These are phyloP conservation scores for Lithophane semibrunnea DNA, from an alignment of 2,888 invertebrate species.

Conservation along the genomic window DNA sequence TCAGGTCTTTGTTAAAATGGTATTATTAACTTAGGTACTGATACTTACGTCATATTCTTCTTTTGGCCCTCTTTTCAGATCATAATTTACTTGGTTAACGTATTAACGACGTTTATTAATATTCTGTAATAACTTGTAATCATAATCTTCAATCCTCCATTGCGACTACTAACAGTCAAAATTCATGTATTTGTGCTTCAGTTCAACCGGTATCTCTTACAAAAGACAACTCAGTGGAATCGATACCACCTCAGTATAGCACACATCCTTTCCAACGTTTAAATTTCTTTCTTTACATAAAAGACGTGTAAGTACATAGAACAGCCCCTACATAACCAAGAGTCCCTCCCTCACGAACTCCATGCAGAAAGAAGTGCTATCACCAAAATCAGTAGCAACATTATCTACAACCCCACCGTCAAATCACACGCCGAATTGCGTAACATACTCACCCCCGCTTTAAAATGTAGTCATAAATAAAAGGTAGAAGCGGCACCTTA, in stretches of 20 bases:
- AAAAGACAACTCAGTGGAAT: not conserved
- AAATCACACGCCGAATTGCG: constrained; percentile 81
- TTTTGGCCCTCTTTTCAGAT: not conserved
- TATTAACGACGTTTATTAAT: not conserved
- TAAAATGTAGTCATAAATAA: constrained; percentile 90
- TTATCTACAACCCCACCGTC: constrained; percentile 71
- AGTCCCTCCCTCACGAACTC: constrained; percentile 66
- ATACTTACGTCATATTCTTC: not conserved
- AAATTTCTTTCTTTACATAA: constrained; percentile 29
- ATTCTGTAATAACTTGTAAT: not conserved
- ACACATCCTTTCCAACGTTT: not conserved
- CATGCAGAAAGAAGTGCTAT: constrained; percentile 66
- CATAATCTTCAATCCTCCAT: too few relatives aligned
- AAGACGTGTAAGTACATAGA: constrained; percentile 15
- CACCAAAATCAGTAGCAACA: constrained; percentile 67
- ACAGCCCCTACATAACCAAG: constrained; percentile 27
- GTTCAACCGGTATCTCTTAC: not conserved
- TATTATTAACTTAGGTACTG: not conserved
- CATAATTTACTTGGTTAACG: not conserved
- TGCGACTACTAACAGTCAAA: not conserved
- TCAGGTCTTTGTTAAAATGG: not conserved
- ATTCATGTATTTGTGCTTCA: not conserved
- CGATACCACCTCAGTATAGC: constrained; percentile 15
- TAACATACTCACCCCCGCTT: constrained; percentile 85
- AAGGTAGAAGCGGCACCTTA: constrained; percentile 87